Evolutionary conservation across 2,797 vertebrate genomes (phyloP), one percentile per base, ranked within the genome.

Genomic region (Gallinago solitaria): DNA sequence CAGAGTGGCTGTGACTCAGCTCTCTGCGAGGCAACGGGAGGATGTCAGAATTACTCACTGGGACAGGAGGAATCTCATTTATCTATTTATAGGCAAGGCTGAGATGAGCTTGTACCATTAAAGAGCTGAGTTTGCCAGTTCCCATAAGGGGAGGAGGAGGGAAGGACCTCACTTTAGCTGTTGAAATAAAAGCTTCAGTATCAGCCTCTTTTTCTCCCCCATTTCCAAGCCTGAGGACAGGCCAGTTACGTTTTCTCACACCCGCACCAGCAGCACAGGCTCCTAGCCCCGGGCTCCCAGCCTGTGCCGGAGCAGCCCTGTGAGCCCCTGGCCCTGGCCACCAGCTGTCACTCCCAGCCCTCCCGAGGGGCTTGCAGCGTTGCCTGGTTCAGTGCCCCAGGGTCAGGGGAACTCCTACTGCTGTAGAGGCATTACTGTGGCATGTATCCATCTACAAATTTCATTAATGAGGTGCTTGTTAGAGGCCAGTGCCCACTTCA

Each of bases 1-100:
- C 89, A 75, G 65, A 87, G 91, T 82, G 94, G 96, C 95, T 94
- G 97, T 99, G 99, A 99, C 98, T 99, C 98, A 99, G 98, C 98
- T 98, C 97, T 98, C 98, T 80, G 97, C 95, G 92, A 97, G 98
- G 98, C 98, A 87, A 97, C 96, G 19, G 93, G 97, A 98, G 98
- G 98, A 98, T 98, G 98, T 98, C 98, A 98, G 98, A 98, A 98
- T 99, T 98, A 99, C 98, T 99, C 99, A 99, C 98, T 97, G 98
- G 98, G 98, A 98, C 98, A 98, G 97, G 97, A 98, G 98, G 98
- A 99, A 98, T 99, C 98, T 99, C 98, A 98, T 98, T 98, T 97
- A 97, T 98, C 98, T 99, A 98, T 99, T 99, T 99, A 99, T 98
- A 98, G 98, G 97, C 98, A 94, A 95, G 93, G 93, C 90, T 96